These are phyloP conservation scores for Coremacera marginata DNA, from an alignment of 2,888 invertebrate genomes.

Conservation along the genomic window DNA sequence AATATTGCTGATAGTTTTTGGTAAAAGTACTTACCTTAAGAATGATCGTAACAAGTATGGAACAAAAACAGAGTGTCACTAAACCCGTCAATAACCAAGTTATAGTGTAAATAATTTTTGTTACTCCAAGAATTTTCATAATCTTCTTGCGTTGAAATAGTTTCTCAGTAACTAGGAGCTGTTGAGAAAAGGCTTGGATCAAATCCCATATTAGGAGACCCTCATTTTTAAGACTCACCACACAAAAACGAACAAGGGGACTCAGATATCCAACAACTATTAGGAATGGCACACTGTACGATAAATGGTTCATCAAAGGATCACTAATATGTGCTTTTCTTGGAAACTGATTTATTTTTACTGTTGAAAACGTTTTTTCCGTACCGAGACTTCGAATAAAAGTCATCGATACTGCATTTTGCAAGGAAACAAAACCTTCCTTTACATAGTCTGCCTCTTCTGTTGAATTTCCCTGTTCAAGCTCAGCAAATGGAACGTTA, in stretches of 20 bases:
- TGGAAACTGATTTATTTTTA: constrained; percentile 55
- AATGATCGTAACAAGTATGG: constrained; percentile 71
- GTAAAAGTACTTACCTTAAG: constrained; percentile 55
- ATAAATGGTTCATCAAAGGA: constrained; percentile 74
- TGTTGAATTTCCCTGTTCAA: constrained; percentile 65
- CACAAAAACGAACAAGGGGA: constrained; percentile 80
- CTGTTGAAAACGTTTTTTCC: constrained; percentile 39
- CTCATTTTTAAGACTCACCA: constrained; percentile 60
- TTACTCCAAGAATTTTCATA: constrained; percentile 88
- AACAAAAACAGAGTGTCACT: constrained; percentile 74
- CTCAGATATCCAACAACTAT: constrained; percentile 84
- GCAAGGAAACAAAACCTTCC: constrained; percentile 77
- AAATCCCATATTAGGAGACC: no score
- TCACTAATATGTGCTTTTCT: constrained; percentile 73
- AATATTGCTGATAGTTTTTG: constrained; percentile 62
- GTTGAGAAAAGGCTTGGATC: background rate
- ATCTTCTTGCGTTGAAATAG: constrained; percentile 73
- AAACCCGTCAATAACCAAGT: constrained; percentile 86
- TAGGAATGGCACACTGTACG: constrained; percentile 78
- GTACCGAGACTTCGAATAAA: constrained; percentile 52
- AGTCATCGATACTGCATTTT: constrained; percentile 71
- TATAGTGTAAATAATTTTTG: constrained; percentile 83
- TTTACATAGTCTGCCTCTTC: constrained; percentile 70
- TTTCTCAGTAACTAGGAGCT: constrained; percentile 57
- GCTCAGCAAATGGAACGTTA: constrained; percentile 41